phyloP scores from a whole-genome alignment of 1,140 invertebrate genomes.

The Sitobion miscanthi region DNA sequence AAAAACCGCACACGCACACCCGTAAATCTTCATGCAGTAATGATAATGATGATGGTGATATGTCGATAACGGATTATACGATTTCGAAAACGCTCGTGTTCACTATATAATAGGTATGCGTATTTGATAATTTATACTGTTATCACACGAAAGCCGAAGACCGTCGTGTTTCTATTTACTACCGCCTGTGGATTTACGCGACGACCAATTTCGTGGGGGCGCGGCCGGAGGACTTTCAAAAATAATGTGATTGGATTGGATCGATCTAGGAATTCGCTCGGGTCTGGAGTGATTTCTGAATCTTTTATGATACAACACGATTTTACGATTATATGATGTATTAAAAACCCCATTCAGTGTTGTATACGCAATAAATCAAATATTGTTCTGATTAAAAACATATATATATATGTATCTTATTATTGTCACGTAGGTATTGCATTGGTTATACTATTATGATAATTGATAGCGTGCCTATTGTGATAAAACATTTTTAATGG shows the following conservation, averaged over 20 bases:
- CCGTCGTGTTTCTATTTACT: not conserved
- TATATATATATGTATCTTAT: not conserved
- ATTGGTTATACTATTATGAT: not conserved
- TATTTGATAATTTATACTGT: not conserved
- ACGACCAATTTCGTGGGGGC: not conserved
- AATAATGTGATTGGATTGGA: not conserved
- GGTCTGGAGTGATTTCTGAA: not conserved
- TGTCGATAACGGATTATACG: not conserved
- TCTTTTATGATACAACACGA: not conserved
- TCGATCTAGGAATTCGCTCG: not conserved
- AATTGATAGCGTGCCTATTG: not conserved
- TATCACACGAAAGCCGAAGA: not conserved
- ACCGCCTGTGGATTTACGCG: not conserved
- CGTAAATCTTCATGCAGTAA: not conserved
- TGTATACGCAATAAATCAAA: not conserved
- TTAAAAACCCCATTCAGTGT: not conserved
- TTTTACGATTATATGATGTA: not conserved
- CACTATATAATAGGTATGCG: too few relatives aligned
- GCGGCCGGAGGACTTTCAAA: not conserved
- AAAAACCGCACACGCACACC: not conserved
- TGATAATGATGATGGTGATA: not conserved
- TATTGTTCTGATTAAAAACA: not conserved
- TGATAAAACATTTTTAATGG: not conserved
- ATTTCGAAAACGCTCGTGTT: not conserved
- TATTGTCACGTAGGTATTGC: not conserved